Evolutionary conservation across 2,888 invertebrate genomes (phyloP).

Genomic region (Altica lythri): DNA sequence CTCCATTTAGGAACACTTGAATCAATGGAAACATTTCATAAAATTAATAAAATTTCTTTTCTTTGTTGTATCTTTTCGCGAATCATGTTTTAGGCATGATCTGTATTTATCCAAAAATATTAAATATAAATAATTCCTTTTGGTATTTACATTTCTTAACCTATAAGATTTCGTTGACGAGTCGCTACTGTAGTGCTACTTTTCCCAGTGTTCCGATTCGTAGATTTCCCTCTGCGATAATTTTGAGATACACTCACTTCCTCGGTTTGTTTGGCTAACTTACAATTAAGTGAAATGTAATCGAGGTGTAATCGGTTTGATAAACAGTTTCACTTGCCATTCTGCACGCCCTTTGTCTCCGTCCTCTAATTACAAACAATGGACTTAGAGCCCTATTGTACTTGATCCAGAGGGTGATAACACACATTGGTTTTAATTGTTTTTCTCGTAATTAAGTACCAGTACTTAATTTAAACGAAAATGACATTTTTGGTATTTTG

Average conservation of each 20-base stretch:
- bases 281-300: slow-evolving; percentile 25
- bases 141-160: too few relatives aligned
- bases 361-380: slow-evolving; percentile 12
- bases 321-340: slow-evolving; percentile 17
- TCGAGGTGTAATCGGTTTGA: slow-evolving; percentile 24
- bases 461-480: too few relatives aligned
- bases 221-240: slow-evolving; percentile 10
- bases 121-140: too few relatives aligned
- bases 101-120: too few relatives aligned
- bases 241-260: slow-evolving; percentile 7
- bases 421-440: not conserved
- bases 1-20: too few relatives aligned
- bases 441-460: not conserved
- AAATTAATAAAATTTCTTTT: too few relatives aligned
- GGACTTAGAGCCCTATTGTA: slow-evolving; percentile 5
- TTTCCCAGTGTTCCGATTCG: not conserved
- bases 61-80: too few relatives aligned
- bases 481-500: too few relatives aligned
- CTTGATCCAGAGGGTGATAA: slow-evolving; percentile 5
- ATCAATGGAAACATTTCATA: too few relatives aligned
- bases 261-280: slow-evolving; percentile 13
- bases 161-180: too few relatives aligned
- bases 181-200: too few relatives aligned
- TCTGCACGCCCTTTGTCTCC: slow-evolving; percentile 5
- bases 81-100: too few relatives aligned